Evolutionary conservation across 2,113 vertebrate species (phyloP).

Genomic region (Philantomba maxwellii): DNA sequence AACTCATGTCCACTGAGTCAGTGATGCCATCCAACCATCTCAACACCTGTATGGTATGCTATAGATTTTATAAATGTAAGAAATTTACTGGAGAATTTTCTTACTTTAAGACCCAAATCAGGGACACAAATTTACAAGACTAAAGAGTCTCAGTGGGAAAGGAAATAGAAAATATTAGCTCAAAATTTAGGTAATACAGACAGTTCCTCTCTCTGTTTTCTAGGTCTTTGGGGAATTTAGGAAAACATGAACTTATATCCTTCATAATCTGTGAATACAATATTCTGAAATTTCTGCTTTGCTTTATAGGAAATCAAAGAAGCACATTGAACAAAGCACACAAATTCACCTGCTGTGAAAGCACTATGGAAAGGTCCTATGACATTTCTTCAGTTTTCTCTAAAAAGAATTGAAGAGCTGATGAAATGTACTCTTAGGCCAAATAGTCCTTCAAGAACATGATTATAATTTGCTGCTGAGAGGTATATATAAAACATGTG

Average conservation of each 20-base stretch:
- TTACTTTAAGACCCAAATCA: neutral
- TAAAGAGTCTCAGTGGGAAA: neutral
- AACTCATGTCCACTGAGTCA: neutral
- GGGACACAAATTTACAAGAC: neutral
- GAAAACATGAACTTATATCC: neutral
- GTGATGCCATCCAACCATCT: neutral
- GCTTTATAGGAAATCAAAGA: neutral
- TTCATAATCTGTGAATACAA: neutral
- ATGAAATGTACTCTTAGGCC: neutral
- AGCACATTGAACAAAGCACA: neutral
- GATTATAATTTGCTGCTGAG: neutral
- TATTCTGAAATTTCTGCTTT: neutral
- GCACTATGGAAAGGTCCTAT: neutral
- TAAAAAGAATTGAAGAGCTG: neutral
- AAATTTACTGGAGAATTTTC: neutral
- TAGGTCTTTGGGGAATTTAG: neutral
- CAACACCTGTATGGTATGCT: neutral
- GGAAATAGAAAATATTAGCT: neutral
- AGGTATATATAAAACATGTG: neutral
- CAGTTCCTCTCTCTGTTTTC: neutral
- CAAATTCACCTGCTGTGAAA: neutral
- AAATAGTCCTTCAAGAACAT: neutral
- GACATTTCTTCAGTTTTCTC: neutral
- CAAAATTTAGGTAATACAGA: neutral
- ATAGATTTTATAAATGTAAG: neutral